Percentiles rank a stretch among this genome's conserved stretches.
These are phyloP conservation scores for Danionella dracula DNA, from an alignment of 2,797 vertebrate species.

Conservation along the genomic window DNA sequence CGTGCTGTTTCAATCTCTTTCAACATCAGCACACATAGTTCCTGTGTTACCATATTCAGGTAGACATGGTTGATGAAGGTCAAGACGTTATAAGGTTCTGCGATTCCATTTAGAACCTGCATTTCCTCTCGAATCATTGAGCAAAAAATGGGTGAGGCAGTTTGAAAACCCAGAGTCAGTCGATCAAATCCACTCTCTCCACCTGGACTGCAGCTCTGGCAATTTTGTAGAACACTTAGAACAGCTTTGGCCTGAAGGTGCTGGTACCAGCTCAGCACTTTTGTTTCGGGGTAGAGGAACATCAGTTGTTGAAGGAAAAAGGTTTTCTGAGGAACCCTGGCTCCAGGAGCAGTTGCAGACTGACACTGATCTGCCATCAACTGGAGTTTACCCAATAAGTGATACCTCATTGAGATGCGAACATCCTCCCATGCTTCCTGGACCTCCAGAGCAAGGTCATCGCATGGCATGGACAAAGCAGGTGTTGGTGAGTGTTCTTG, in stretches of 20 bases:
- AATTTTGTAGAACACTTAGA: conserved; percentile 64
- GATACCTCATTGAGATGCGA: conserved; percentile 77
- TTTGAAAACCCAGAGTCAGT: conserved; percentile 65
- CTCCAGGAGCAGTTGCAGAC: conserved; percentile 32
- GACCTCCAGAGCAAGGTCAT: conserved; percentile 72
- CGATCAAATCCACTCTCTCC: conserved; percentile 76
- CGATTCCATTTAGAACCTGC: conserved; percentile 66
- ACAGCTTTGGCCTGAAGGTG: conserved; percentile 73
- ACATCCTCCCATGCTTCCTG: conserved; percentile 84
- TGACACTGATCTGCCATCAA: conserved; percentile 59
- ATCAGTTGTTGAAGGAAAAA: conserved; percentile 77
- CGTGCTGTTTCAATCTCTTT: conserved; percentile 76
- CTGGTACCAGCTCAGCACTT: conserved; percentile 82
- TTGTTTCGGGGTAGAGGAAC: conserved; percentile 84
- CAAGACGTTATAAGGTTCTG: conserved; percentile 69
- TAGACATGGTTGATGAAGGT: conserved; percentile 84
- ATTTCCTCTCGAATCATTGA: conserved; percentile 81
- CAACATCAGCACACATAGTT: conserved; percentile 77
- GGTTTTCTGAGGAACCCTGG: conserved; percentile 64
- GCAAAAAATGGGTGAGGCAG: conserved; percentile 66
- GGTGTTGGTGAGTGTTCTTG: conserved; percentile 41
- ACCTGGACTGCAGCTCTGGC: conserved; percentile 60
- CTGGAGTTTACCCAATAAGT: conserved; percentile 76
- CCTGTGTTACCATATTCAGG: conserved; percentile 74
- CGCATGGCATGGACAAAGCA: conserved; percentile 73